A percentile compares a stretch with the other conserved stretches of the same genome.
Evolutionary conservation across 2,888 invertebrate genomes (phyloP).

Genomic region (Chymomyza amoena): DNA sequence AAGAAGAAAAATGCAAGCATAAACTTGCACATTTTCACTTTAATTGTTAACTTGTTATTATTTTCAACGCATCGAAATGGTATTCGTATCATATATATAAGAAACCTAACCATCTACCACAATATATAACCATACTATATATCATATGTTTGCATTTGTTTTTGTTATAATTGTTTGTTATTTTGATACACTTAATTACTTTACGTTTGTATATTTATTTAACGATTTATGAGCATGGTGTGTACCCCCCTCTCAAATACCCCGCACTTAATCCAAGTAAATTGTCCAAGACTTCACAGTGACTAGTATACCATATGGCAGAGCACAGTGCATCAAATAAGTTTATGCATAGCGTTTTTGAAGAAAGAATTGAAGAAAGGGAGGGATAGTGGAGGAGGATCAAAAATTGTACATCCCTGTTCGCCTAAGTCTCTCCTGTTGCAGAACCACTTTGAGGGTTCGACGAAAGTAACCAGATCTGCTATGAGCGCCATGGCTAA

Average conservation of each 20-base stretch:
- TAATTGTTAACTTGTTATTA: slow-evolving; percentile 36
- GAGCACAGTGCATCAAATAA: no score
- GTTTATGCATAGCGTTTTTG: no score
- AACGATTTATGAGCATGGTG: slow-evolving; percentile 34
- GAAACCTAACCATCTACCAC: no score
- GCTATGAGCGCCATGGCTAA: no score
- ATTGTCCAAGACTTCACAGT: background rate
- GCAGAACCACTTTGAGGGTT: no score
- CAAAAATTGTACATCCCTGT: no score
- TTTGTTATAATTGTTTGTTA: background rate
- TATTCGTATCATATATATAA: no score
- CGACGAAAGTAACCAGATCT: no score
- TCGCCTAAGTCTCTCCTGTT: no score
- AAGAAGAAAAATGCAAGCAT: background rate
- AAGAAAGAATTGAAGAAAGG: no score
- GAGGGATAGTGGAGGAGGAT: no score
- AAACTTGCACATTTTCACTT: slow-evolving; percentile 51
- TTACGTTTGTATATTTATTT: slow-evolving; percentile 42
- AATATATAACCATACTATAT: no score
- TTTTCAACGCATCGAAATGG: slow-evolving; percentile 27
- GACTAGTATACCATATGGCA: background rate
- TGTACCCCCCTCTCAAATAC: background rate
- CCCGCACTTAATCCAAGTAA: background rate
- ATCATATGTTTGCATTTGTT: background rate
- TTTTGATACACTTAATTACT: slow-evolving; percentile 59